Evolutionary conservation across 1,140 invertebrate genomes (phyloP).

Genomic region (Drosophila jambulina): DNA sequence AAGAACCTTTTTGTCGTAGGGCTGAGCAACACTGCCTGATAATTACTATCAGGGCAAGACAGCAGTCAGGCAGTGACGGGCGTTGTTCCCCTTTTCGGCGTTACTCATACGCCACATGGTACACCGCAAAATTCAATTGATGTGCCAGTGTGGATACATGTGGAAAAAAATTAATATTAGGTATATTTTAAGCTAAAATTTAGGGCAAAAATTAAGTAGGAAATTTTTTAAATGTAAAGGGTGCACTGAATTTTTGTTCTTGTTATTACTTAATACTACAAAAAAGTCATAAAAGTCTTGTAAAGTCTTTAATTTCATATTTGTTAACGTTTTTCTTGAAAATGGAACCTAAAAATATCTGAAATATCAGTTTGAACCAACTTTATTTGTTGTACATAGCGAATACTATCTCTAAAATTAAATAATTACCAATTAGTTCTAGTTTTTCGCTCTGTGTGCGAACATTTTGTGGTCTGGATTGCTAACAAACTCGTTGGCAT

Average conservation of each 20-base stretch:
- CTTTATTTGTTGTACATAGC: neutral
- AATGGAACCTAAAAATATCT: neutral
- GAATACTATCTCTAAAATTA: neutral
- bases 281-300: neutral
- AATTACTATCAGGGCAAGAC: conserved; percentile 59
- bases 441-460: conserved; percentile 16
- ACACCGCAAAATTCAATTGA: conserved; percentile 1
- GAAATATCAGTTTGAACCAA: too few species aligned
- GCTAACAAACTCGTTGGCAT: conserved; percentile 22
- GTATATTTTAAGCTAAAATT: neutral
- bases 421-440: neutral
- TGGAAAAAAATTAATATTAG: neutral
- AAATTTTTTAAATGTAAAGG: neutral
- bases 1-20: conserved; percentile 43
- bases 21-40: conserved; percentile 38
- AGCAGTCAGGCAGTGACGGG: neutral
- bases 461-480: conserved; percentile 42
- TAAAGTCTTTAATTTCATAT: neutral
- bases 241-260: neutral
- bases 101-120: conserved; percentile 66
- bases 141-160: neutral
- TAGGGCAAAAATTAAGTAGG: neutral
- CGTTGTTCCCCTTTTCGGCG: conserved; percentile 9
- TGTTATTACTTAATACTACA: neutral
- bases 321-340: neutral